Base-by-base conservation (phyloP, 2,113 vertebrate genomes). In the Thamnophis sirtalis region DNA sequence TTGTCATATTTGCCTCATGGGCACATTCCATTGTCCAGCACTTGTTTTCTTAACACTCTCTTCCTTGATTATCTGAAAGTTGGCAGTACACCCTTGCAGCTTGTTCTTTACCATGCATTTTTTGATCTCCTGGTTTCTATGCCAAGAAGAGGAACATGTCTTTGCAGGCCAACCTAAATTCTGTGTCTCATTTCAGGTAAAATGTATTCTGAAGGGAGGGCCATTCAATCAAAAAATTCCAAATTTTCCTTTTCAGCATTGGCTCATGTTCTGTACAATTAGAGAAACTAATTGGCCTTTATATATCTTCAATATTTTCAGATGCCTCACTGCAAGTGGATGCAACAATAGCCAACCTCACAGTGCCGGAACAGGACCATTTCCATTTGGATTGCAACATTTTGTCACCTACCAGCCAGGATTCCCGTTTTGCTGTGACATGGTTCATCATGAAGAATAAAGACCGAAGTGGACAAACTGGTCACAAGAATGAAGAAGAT, bases 371-470 rank as follows among this genome's bases (percentile, higher is more conserved):
- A 95, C 98, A 98, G 22, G 97, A 97, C 9, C 97, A 98, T 3
- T 98, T 99, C 95, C 98, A 97, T 0, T 95, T 99, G 95, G 98
- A 98, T 96, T 99, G 99, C 92, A 98, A 97, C 97, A 98, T 99
- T 21, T 96, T 98, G 10, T 98, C 98, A 5, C 98, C 98, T 96
- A 99, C 99, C 0, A 98, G 98, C 89, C 98, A 97, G 0, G 98
- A 99, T 68, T 99, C 99, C 15, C 98, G 97, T 95, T 99, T 99
- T 17, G 98, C 99, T 0, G 98, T 99, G 93, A 98, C 98, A 4
- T 99, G 99, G 99, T 99, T 98, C 56, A 98, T 96, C 84, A 96
- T 98, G 88, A 98, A 96, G 92, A 93, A 96, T 11, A 98, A 97
- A 28, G 97, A 95, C 9, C 90, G 49, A 0, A 89, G 84, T 0